A percentile compares a stretch with the other conserved stretches of the same genome.
Evolutionary conservation across 2,888 invertebrate genomes (phyloP).

Genomic region (Drosophila silvestris): DNA sequence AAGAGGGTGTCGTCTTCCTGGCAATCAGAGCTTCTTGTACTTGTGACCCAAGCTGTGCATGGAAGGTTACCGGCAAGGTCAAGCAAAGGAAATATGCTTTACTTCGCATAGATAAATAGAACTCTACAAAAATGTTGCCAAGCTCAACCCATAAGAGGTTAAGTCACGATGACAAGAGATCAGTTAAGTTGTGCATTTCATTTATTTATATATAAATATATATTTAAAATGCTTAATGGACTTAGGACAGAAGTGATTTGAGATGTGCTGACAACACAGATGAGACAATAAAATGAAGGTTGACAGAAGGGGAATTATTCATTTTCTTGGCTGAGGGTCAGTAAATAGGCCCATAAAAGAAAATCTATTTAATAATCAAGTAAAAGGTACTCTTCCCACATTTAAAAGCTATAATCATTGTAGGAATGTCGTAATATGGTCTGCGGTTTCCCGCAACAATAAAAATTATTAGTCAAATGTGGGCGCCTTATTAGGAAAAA

Average conservation of each 20-base stretch:
- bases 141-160: constrained; percentile 42
- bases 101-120: background rate
- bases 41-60: constrained; percentile 35
- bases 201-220: constrained; percentile 1
- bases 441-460: constrained; percentile 15
- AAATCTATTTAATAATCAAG: background rate
- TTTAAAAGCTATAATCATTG: background rate
- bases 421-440: constrained; percentile 11
- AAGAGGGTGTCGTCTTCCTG: constrained; percentile 46
- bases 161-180: constrained; percentile 64
- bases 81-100: constrained; percentile 16
- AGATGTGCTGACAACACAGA: constrained; percentile 24
- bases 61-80: constrained; percentile 60
- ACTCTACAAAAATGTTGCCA: constrained; percentile 22
- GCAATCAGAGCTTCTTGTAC: constrained; percentile 12
- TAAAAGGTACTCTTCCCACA: background rate
- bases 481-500: constrained; percentile 35
- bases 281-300: background rate
- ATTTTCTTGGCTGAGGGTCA: background rate
- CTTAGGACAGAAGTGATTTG: background rate
- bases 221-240: constrained; percentile 11
- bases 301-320: background rate
- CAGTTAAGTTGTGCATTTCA: constrained; percentile 34
- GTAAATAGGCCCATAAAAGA: background rate
- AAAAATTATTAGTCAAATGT: constrained; percentile 34